phyloP scores from a whole-genome alignment of 2,888 invertebrate species.

The Seira musarum region DNA sequence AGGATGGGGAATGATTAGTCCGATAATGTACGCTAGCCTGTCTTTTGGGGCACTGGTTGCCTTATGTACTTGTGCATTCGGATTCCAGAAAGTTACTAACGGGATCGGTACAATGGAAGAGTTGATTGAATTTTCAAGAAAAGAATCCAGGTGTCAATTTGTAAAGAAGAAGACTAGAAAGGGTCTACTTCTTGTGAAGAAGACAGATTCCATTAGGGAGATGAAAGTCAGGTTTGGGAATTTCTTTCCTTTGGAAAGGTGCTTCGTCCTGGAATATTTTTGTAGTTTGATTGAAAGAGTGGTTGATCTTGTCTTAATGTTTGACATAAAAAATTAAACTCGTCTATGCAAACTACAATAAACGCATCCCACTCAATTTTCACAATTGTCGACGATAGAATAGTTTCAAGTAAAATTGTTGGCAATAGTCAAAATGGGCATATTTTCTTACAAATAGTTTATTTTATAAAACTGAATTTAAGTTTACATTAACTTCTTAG shows the following conservation, averaged over 20 bases:
- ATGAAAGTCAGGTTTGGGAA: background rate
- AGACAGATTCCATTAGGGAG: background rate
- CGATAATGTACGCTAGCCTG: background rate
- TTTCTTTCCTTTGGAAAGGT: background rate
- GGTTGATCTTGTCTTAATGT: background rate
- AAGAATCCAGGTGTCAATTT: background rate
- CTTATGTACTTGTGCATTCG: background rate
- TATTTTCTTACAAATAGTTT: too few relatives aligned
- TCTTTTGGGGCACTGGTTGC: background rate
- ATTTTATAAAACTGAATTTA: too few relatives aligned
- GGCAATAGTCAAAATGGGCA: too few relatives aligned
- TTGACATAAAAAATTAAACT: too few relatives aligned
- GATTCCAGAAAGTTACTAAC: background rate
- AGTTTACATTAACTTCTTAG: too few relatives aligned
- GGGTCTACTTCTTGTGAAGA: background rate
- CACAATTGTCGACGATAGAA: too few relatives aligned
- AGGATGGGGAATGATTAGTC: background rate
- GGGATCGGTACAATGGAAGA: background rate
- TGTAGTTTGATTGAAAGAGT: background rate
- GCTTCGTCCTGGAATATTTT: background rate
- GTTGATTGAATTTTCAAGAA: background rate
- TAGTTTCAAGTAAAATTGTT: too few relatives aligned
- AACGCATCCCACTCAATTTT: too few relatives aligned
- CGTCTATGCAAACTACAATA: too few relatives aligned
- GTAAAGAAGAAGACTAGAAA: background rate